Conservation (phyloP, 2,797 vertebrate genomes). For the Myotis findleyi region DNA sequence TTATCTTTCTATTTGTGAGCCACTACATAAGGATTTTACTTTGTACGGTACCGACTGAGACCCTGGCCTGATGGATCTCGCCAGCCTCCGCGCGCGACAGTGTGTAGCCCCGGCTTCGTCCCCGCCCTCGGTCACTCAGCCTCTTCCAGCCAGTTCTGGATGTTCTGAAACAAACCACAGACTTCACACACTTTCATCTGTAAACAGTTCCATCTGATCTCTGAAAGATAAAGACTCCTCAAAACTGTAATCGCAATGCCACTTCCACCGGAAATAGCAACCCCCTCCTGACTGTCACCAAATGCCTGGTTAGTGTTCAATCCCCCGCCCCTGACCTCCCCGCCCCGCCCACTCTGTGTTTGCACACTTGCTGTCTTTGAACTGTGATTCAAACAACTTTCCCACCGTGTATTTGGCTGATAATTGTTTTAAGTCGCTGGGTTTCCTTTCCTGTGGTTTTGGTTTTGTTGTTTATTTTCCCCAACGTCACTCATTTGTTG, state of each 20-base stretch:
- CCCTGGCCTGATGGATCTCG: too few relatives aligned
- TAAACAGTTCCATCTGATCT: neutral
- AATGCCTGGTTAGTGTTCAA: neutral
- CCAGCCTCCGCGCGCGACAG: rapidly evolving
- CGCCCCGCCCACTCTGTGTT: neutral
- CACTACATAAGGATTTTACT: neutral
- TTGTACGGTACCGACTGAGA: neutral
- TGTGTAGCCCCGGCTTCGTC: too few relatives aligned
- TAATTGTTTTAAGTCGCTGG: neutral
- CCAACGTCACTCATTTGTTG: neutral
- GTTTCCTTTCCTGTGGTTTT: neutral
- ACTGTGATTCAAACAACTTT: neutral
- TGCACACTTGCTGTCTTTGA: neutral
- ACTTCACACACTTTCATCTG: neutral
- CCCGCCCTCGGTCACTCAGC: rapidly evolving
- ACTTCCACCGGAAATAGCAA: too few relatives aligned
- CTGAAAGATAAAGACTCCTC: neutral
- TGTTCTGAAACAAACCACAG: neutral
- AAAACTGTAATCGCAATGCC: neutral
- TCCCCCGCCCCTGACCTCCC: neutral
- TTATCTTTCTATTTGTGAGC: neutral
- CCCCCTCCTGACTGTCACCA: neutral
- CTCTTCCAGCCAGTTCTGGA: neutral
- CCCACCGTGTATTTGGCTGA: neutral
- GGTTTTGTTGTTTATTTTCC: neutral